phyloP scores from a whole-genome alignment of 2,888 invertebrate genomes.

The Druceiella hillmani region DNA sequence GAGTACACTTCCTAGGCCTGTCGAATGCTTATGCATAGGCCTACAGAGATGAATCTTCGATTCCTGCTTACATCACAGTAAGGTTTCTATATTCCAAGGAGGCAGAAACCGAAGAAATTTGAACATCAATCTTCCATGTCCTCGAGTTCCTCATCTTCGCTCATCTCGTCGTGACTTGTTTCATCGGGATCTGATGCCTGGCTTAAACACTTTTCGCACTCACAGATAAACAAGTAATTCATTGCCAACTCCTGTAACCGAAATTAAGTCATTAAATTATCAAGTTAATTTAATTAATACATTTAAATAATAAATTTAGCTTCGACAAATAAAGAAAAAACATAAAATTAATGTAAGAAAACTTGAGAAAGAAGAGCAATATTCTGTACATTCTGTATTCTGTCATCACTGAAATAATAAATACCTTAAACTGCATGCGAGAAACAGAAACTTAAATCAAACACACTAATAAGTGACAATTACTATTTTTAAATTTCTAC shows the following conservation, averaged over 20 bases:
- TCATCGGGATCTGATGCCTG: slow-evolving; percentile 72
- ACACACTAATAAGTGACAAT: too few species aligned
- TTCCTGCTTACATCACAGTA: too few species aligned
- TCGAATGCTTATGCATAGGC: too few species aligned
- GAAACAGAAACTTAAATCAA: too few species aligned
- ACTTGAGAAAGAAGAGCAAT: neutral
- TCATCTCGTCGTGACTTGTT: slow-evolving; percentile 77
- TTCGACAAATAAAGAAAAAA: neutral
- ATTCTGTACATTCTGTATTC: too few species aligned
- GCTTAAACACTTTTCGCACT: slow-evolving; percentile 70
- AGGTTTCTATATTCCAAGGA: slow-evolving; percentile 37
- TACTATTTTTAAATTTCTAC: too few species aligned
- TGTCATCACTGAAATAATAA: too few species aligned
- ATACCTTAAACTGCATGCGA: too few species aligned
- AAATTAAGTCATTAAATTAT: too few species aligned
- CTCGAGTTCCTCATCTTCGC: slow-evolving; percentile 46
- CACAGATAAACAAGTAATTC: slow-evolving; percentile 78
- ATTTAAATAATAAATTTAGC: neutral
- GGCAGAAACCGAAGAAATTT: slow-evolving; percentile 44
- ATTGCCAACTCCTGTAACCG: slow-evolving; percentile 56
- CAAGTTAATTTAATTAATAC: slow-evolving; percentile 1
- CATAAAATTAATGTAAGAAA: neutral
- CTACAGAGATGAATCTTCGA: too few species aligned
- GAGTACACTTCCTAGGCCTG: too few species aligned
- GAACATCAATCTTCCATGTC: slow-evolving; percentile 50